Evolutionary conservation across 1,140 invertebrate genomes (phyloP).

Genomic region (Bombus turneri): DNA sequence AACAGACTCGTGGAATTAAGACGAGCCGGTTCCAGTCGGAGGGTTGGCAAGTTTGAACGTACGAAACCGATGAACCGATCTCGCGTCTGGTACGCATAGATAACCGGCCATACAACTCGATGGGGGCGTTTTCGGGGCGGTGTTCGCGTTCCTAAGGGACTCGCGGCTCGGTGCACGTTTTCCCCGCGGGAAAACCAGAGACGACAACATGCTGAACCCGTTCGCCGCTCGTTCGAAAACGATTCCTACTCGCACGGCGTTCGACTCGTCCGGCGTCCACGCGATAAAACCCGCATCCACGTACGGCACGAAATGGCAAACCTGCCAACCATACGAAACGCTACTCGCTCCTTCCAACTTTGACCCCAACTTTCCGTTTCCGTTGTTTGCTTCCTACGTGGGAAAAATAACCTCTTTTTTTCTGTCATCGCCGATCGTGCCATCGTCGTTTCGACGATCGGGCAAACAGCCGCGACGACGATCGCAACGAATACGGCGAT

Average conservation of each 20-base stretch:
- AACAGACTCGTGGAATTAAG: not conserved
- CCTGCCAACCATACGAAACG: constrained; percentile 30
- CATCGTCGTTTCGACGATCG: no score
- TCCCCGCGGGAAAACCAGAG: constrained; percentile 23
- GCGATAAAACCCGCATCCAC: constrained; percentile 78
- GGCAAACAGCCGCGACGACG: constrained; percentile 20
- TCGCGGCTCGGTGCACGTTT: not conserved
- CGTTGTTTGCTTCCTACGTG: constrained; percentile 67
- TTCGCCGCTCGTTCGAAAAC: not conserved
- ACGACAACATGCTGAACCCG: not conserved
- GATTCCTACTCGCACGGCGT: not conserved
- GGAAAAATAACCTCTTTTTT: constrained; percentile 74
- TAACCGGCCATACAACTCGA: constrained; percentile 40
- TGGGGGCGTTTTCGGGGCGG: constrained; percentile 74
- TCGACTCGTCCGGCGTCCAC: constrained; percentile 54
- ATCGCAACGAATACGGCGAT: not conserved
- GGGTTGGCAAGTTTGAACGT: not conserved
- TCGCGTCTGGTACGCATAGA: constrained; percentile 60
- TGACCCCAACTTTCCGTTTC: constrained; percentile 64
- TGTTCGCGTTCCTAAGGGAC: constrained; percentile 69
- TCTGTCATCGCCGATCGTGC: constrained; percentile 64
- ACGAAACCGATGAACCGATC: constrained; percentile 15
- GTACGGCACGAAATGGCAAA: constrained; percentile 11
- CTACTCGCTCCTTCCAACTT: constrained; percentile 27
- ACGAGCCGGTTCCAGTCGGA: no score